Percentiles rank a stretch among this genome's conserved stretches.
phyloP scores from a whole-genome alignment of 30 jellyfish, hydroid and myxozoan species.

The Rhopilema esculentum region DNA sequence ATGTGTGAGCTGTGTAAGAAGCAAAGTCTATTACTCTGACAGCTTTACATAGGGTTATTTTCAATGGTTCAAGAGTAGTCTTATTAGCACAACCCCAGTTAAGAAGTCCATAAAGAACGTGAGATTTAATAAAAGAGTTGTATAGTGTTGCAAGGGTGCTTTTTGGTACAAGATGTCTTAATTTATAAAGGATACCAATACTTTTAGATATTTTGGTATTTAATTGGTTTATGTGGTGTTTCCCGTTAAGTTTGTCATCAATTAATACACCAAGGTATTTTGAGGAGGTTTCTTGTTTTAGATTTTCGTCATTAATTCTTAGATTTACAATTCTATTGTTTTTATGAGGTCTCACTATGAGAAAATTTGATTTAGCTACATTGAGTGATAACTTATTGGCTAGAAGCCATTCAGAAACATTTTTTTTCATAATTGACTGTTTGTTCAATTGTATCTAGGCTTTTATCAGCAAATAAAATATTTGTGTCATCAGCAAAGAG shows the following conservation, averaged over 20 bases:
- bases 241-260: conserved; percentile 32
- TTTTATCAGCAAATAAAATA: conserved; percentile 20
- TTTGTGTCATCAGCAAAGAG: conserved; percentile 55
- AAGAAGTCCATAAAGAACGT: conserved; percentile 18
- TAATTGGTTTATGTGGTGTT: conserved; percentile 29
- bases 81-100: conserved; percentile 20
- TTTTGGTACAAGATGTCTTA: conserved; percentile 21
- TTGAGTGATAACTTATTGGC: conserved; percentile 37
- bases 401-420: neutral
- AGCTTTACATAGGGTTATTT: conserved; percentile 12
- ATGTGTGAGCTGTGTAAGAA: conserved; percentile 19
- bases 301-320: conserved; percentile 4
- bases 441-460: conserved; percentile 14
- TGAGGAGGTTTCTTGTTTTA: conserved; percentile 31
- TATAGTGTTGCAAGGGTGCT: conserved; percentile 3
- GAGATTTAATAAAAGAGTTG: conserved; percentile 30
- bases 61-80: conserved; percentile 26
- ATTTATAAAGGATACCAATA: conserved; percentile 35
- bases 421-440: neutral
- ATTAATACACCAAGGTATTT: conserved; percentile 39
- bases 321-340: neutral
- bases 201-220: conserved; percentile 33
- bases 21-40: conserved; percentile 32
- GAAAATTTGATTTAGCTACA: conserved; percentile 49
- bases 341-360: conserved; percentile 26